Conservation (phyloP, 1,140 invertebrate genomes). For the Linepithema humile region DNA sequence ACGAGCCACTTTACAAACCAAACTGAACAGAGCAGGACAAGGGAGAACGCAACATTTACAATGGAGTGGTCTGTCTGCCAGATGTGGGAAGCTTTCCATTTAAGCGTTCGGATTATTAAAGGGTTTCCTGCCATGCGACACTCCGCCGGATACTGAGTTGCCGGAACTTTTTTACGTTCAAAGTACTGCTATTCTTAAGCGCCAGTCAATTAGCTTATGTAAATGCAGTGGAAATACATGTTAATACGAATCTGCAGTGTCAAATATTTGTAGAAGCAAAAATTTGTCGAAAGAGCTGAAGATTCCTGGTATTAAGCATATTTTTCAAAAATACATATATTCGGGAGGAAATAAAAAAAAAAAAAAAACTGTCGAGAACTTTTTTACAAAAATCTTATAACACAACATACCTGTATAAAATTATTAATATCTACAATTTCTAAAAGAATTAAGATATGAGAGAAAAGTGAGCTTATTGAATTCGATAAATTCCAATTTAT, state of each 20-base stretch:
- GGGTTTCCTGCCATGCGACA: neutral
- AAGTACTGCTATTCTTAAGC: neutral
- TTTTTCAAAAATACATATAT: no score
- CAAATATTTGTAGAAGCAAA: constrained; percentile 11
- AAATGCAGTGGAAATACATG: constrained; percentile 6
- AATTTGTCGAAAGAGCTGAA: neutral
- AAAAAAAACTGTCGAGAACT: no score
- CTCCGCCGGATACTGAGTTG: neutral
- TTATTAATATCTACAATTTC: no score
- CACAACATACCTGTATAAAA: no score
- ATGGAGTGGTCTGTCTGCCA: constrained; percentile 52
- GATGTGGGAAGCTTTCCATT: constrained; percentile 53
- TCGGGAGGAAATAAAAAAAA: no score
- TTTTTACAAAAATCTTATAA: no score
- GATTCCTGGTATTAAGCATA: neutral
- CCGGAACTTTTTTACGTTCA: constrained; percentile 18
- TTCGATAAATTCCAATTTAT: no score
- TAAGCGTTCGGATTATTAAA: constrained; percentile 9
- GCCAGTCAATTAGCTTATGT: neutral
- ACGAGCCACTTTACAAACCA: constrained; percentile 54
- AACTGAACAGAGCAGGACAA: constrained; percentile 6
- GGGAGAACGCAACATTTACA: constrained; percentile 53
- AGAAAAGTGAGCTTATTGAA: no score
- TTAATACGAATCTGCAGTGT: neutral
- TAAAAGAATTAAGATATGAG: no score